These are phyloP conservation scores for Phainopepla nitens DNA, from an alignment of 2,113 vertebrate genomes.

Conservation along the genomic window DNA sequence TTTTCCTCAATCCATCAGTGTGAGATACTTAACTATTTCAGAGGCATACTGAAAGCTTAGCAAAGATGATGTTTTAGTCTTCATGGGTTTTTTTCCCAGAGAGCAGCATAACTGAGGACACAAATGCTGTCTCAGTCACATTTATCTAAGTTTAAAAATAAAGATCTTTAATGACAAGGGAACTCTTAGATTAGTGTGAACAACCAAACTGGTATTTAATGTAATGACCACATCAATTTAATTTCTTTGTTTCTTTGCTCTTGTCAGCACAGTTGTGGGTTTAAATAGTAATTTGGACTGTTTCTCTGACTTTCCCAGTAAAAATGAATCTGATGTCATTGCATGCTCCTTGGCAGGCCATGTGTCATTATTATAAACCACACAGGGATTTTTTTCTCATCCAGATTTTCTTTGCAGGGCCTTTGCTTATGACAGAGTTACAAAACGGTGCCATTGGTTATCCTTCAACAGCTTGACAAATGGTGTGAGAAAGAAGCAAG, in stretches of 20 bases:
- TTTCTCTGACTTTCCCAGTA: slow-evolving; percentile 38
- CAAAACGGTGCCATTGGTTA: slow-evolving; percentile 89
- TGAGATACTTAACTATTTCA: not conserved
- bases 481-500: slow-evolving; percentile 81
- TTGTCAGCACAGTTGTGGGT: slow-evolving; percentile 39
- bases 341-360: slow-evolving; percentile 43
- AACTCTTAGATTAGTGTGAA: slow-evolving; percentile 35
- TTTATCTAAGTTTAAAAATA: slow-evolving; percentile 46
- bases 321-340: slow-evolving; percentile 51
- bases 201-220: slow-evolving; percentile 49
- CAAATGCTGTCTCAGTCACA: not conserved
- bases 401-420: slow-evolving; percentile 75
- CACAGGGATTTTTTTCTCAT: slow-evolving; percentile 64
- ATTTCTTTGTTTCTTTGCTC: slow-evolving; percentile 43
- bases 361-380: slow-evolving; percentile 52
- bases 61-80: not conserved
- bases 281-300: slow-evolving; percentile 37
- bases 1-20: not conserved
- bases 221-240: slow-evolving; percentile 19
- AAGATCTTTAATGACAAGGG: slow-evolving; percentile 14
- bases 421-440: slow-evolving; percentile 82
- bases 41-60: not conserved
- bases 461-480: slow-evolving; percentile 90
- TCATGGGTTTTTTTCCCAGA: not conserved
- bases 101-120: not conserved